Conservation (phyloP, 2,797 vertebrate genomes). For the Tiaroga cobitis region DNA sequence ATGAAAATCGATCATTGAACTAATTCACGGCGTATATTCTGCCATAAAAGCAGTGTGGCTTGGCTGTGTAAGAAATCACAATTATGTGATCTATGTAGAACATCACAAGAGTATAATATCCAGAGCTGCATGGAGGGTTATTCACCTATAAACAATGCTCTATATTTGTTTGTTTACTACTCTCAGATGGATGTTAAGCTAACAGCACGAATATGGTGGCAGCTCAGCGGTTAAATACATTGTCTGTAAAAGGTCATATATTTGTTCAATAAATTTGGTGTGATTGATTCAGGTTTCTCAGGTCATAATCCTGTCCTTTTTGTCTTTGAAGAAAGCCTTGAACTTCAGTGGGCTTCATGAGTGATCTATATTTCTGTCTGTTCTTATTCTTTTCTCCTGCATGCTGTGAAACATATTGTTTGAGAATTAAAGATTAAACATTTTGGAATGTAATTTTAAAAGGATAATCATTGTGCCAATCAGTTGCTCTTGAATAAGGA, state of each 20-base stretch:
- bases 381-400: slow-evolving; percentile 11
- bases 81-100: slow-evolving; percentile 31
- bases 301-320: slow-evolving; percentile 25
- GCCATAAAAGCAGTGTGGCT: slow-evolving; percentile 58
- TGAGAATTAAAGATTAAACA: slow-evolving; percentile 21
- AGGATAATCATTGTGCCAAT: not conserved
- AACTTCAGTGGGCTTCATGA: not conserved
- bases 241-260: slow-evolving; percentile 26
- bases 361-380: slow-evolving; percentile 12
- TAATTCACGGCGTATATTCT: slow-evolving; percentile 64
- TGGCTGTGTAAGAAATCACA: slow-evolving; percentile 8
- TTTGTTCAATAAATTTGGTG: slow-evolving; percentile 18
- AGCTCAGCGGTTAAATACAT: not conserved
- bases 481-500: slow-evolving; percentile 2
- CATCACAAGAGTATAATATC: not conserved
- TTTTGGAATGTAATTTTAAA: slow-evolving; percentile 7
- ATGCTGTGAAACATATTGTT: not conserved
- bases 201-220: not conserved
- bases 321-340: slow-evolving; percentile 12
- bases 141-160: not conserved
- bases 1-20: slow-evolving; percentile 62
- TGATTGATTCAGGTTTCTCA: not conserved
- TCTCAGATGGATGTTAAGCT: not conserved
- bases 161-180: slow-evolving; percentile 24
- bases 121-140: not conserved